These are phyloP conservation scores for Drosophila nannoptera DNA, from an alignment of 1,140 invertebrate genomes.

Conservation along the genomic window DNA sequence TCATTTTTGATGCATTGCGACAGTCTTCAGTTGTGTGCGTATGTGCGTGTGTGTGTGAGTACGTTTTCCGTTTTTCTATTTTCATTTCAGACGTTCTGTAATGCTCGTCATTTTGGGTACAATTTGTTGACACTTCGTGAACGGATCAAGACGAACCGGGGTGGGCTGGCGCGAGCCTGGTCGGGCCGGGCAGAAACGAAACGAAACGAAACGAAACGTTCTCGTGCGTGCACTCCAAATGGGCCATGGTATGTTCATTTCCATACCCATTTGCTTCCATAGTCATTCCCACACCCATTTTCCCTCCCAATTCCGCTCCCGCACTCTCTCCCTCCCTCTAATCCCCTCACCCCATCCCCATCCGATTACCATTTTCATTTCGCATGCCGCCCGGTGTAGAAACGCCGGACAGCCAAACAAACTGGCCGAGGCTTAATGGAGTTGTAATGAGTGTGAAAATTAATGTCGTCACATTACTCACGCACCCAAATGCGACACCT, in stretches of 20 bases:
- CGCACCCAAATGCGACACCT: constrained; percentile 57
- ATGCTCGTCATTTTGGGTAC: constrained; percentile 64
- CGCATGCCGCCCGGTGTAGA: constrained; percentile 8
- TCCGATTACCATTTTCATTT: constrained; percentile 1
- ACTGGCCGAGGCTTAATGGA: constrained; percentile 62
- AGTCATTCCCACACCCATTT: neutral
- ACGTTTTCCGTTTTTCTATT: constrained; percentile 31
- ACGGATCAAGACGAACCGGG: constrained; percentile 3
- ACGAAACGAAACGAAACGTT: constrained; percentile 19
- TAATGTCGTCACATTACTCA: constrained; percentile 78
- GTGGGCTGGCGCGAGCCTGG: no score
- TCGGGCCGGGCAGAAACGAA: no score
- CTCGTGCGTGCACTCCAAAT: constrained; percentile 64
- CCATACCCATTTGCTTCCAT: neutral
- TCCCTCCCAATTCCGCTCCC: neutral
- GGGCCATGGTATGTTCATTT: constrained; percentile 52
- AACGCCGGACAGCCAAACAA: constrained; percentile 26
- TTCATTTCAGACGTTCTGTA: constrained; percentile 35
- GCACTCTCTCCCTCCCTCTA: neutral
- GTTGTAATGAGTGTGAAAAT: constrained; percentile 78
- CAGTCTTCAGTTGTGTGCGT: constrained; percentile 3
- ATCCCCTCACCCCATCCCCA: neutral
- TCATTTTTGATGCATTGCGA: constrained; percentile 34
- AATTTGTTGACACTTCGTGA: constrained; percentile 61
- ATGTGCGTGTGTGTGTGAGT: no score